These are phyloP conservation scores for Trichoplusia ni DNA, from an alignment of 1,140 invertebrate genomes.

Conservation along the genomic window DNA sequence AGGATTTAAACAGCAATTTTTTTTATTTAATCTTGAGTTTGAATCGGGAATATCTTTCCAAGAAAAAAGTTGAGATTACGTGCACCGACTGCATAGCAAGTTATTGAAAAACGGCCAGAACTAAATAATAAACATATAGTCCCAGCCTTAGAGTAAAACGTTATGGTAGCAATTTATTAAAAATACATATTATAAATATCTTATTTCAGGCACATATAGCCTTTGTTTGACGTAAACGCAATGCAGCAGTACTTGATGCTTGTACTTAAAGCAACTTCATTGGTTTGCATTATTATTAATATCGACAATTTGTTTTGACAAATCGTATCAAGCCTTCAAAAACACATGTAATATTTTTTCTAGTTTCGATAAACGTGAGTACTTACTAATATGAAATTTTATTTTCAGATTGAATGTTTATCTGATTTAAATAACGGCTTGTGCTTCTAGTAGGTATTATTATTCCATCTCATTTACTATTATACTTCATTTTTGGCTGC, in stretches of 20 bases:
- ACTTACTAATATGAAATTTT: neutral
- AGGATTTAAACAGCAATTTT: too few relatives aligned
- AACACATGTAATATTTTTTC: neutral
- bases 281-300: neutral
- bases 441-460: conserved; percentile 11
- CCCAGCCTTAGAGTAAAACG: conserved; percentile 29
- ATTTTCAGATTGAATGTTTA: neutral
- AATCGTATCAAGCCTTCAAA: neutral
- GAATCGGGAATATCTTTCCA: too few relatives aligned
- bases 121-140: too few relatives aligned
- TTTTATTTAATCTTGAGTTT: too few relatives aligned
- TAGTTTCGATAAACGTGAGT: neutral
- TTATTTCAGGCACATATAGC: conserved; percentile 17
- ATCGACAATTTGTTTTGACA: neutral
- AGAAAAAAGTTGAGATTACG: too few relatives aligned
- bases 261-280: conserved; percentile 45
- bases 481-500: neutral
- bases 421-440: neutral
- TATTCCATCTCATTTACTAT: conserved; percentile 8
- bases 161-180: neutral
- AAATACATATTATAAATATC: conserved; percentile 1
- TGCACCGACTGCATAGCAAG: too few relatives aligned
- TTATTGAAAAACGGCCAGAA: too few relatives aligned
- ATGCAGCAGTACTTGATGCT: conserved; percentile 38
- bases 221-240: conserved; percentile 31